Percentiles rank a stretch among this genome's conserved stretches.
Conservation (phyloP, 1,140 invertebrate genomes). For the Anagrus nilaparvatae region DNA sequence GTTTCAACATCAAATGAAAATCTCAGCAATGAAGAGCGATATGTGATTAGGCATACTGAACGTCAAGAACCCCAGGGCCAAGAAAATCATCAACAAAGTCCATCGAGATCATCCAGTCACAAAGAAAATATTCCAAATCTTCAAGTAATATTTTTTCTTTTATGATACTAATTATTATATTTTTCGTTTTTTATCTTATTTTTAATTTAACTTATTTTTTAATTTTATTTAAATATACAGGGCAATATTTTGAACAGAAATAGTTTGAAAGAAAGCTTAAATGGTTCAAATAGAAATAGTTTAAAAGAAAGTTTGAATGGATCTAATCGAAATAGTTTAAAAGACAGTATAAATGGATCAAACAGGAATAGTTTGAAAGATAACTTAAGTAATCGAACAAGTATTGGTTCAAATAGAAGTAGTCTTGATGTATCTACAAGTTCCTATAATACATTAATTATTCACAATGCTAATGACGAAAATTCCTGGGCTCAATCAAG, state of each 20-base stretch:
- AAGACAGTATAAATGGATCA: conserved; percentile 56
- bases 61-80: conserved; percentile 88
- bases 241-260: conserved; percentile 38
- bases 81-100: conserved; percentile 58
- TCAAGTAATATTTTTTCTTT: conserved; percentile 26
- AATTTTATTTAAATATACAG: conserved; percentile 17
- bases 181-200: conserved; percentile 5
- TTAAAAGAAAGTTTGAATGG: conserved; percentile 45
- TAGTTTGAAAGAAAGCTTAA: conserved; percentile 42
- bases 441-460: conserved; percentile 71
- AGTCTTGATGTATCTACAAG: conserved; percentile 64
- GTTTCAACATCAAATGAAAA: conserved; percentile 85
- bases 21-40: conserved; percentile 73
- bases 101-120: conserved; percentile 40
- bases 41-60: conserved; percentile 70
- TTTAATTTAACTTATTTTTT: conserved; percentile 6
- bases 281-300: conserved; percentile 55
- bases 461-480: conserved; percentile 59
- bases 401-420: conserved; percentile 55
- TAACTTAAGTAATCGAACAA: conserved; percentile 38
- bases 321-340: conserved; percentile 58
- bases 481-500: conserved; percentile 53
- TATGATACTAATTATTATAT: neutral
- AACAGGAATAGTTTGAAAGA: conserved; percentile 46
- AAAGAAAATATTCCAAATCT: conserved; percentile 44